Base-by-base conservation (phyloP, 2,113 vertebrate species). In the Beaufortia kweichowensis region DNA sequence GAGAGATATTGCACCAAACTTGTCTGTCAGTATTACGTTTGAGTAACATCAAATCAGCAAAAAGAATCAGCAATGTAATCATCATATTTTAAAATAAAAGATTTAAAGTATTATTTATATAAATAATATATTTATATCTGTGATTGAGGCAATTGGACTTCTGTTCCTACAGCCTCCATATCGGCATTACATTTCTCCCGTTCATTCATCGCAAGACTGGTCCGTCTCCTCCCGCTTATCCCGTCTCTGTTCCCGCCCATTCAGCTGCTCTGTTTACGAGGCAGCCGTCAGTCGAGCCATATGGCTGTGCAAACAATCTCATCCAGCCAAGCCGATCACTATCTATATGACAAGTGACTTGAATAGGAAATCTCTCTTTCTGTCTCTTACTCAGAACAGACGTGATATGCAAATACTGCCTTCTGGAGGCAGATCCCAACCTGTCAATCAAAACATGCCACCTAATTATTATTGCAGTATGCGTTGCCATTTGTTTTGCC, bases 261-360 rank as follows among this genome's bases (percentile, higher is more conserved):
- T 46, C 43, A 55, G 19, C 10, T n/a, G 68, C 68, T 71, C 31
- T 67, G 59, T 71, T 77, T 39, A 73, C 57, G 61, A 29, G 35
- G 67, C 28, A 69, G 28, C 55, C 55, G 68, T 33, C 65, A 64
- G 26, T 28, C 21, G 26, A 73, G 53, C 79, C 66, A 82, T 77
- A 82, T 79, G 74, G 64, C 26, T 33, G 50, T 61, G 67, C 17
- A 79, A 76, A 68, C 12, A 28, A 39, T 79, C 67, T 64, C 61
- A 60, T 76, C 14, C 8, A 59, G 33, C 14, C 21, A 53, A 33
- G 66, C 50, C 33, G 48, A 14, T n/a, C 48, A 21, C 48, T 53
- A n/a, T 53, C 48, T 53, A 53, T 53, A 53, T 46, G 43, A 46
- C 48, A 53, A 53, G 48, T 53, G 19, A 53, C 48, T 8, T 53